A percentile compares a stretch with the other conserved stretches of the same genome.
Conservation (phyloP, 2,888 invertebrate genomes). For the Conistra vaccinii region DNA sequence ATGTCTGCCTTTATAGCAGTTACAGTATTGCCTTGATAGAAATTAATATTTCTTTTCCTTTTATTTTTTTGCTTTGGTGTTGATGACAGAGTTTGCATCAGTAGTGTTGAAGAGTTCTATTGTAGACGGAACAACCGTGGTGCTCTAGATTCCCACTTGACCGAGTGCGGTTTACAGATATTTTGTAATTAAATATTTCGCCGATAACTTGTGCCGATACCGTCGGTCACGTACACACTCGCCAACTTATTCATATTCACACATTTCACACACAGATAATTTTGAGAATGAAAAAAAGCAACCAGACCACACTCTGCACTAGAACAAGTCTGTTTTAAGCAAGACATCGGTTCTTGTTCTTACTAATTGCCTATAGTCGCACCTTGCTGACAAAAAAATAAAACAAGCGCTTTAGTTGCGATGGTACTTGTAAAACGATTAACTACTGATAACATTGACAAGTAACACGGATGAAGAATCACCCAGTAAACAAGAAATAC, state of each 20-base stretch:
- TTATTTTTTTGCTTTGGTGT: conserved; percentile 18
- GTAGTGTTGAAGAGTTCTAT: conserved; percentile 13
- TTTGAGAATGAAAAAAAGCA: conserved; percentile 35
- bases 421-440: conserved; percentile 52
- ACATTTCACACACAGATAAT: conserved; percentile 24
- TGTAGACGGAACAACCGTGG: conserved; percentile 33
- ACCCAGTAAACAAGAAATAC: conserved; percentile 63
- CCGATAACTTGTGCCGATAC: conserved; percentile 64
- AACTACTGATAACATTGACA: conserved; percentile 69
- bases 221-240: conserved; percentile 65
- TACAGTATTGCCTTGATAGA: conserved; percentile 41
- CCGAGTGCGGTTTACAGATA: conserved; percentile 49
- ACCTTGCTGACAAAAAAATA: conserved; percentile 42
- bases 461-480: conserved; percentile 68
- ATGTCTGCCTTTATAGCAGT: conserved; percentile 13
- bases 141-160: conserved; percentile 46
- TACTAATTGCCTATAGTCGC: conserved; percentile 43
- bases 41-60: conserved; percentile 17
- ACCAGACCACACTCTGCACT: conserved; percentile 10
- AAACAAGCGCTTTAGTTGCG: conserved; percentile 46
- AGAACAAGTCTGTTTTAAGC: conserved; percentile 43
- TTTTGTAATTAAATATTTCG: conserved; percentile 67
- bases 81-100: conserved; percentile 12
- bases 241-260: conserved; percentile 32
- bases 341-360: conserved; percentile 34